These are phyloP conservation scores for Salvelinus namaycush DNA, from an alignment of 2,113 vertebrate species.

Conservation along the genomic window DNA sequence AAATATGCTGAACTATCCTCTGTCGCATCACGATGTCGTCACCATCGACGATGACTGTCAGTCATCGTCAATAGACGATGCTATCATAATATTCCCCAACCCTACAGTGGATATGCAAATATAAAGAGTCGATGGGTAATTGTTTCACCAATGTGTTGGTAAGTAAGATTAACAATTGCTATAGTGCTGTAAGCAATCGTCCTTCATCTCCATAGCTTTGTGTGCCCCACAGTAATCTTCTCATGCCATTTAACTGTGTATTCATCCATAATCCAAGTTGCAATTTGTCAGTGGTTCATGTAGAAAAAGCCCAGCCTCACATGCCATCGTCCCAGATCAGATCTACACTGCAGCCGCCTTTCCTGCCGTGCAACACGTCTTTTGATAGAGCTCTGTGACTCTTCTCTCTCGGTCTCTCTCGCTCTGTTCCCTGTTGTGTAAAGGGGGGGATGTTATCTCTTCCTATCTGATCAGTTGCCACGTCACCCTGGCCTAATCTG, in stretches of 20 bases:
- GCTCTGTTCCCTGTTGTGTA: slow-evolving; percentile 7
- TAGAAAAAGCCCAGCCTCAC: background rate
- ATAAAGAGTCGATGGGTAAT: background rate
- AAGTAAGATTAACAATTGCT: background rate
- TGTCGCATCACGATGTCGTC: too few relatives aligned
- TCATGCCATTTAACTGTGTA: background rate
- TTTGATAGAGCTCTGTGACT: background rate
- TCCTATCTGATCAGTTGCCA: slow-evolving; percentile 42
- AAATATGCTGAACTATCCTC: too few relatives aligned
- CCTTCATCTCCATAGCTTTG: background rate
- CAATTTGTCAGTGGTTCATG: background rate
- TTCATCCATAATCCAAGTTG: background rate
- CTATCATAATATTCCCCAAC: too few relatives aligned
- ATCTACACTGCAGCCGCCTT: background rate
- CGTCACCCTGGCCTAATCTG: slow-evolving; percentile 38
- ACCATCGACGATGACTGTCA: too few relatives aligned
- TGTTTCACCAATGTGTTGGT: background rate
- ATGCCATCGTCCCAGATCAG: background rate
- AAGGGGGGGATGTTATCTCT: slow-evolving; percentile 37
- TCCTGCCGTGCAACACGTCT: background rate
- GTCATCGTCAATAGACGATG: too few relatives aligned
- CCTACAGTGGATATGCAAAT: background rate
- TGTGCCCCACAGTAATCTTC: background rate
- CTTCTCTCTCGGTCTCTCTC: background rate
- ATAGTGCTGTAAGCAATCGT: background rate